Base-by-base conservation (phyloP, 2,113 vertebrate genomes). In the Chamaetylas fuelleborni region DNA sequence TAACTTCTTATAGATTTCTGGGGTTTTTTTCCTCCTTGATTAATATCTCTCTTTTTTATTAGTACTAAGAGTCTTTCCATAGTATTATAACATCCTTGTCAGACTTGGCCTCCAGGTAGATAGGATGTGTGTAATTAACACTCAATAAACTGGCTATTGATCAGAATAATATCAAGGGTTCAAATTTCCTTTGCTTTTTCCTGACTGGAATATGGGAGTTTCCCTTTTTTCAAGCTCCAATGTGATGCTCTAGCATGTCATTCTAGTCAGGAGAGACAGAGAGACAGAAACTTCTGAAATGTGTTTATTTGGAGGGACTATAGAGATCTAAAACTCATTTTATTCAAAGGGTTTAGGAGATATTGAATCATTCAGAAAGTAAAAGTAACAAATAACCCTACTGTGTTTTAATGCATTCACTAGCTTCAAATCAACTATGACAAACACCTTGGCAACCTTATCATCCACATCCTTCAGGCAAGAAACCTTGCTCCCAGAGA, bases 351-450 rank as follows among this genome's bases (percentile, higher is more conserved):
- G 38, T 43, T 92, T 56, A 22, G 20, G 26, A 33, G 25, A 38
- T 79, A 50, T 19, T 73, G 29, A 80, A 85, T 80, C 15, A 53
- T 36, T 81, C 67, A 40, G 29, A 19, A 61, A 54, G 18, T 56
- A 80, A 38, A 88, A 79, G 26, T 51, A 76, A 67, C 20, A 69
- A 67, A 54, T 95, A 48, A 94, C 54, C 22, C 40, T 38, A 24
- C 47, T 71, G 19, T 96, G 45, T 88, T 96, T 94, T 96, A 56
- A 92, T 97, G 5, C 65, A n/a, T 61, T 82, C 56, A 95, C 69
- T 97, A 99, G 99, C 99, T 99, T 96, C 99, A 99, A 98, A 98
- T 99, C 97, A 99, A 98, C 98, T 99, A 99, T 91, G 99, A 99
- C 98, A 98, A 98, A 90, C 99, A 99, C 95, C 98, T 99, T 93